Base-by-base conservation (phyloP, 2,888 invertebrate species). In the Arctia plantaginis region DNA sequence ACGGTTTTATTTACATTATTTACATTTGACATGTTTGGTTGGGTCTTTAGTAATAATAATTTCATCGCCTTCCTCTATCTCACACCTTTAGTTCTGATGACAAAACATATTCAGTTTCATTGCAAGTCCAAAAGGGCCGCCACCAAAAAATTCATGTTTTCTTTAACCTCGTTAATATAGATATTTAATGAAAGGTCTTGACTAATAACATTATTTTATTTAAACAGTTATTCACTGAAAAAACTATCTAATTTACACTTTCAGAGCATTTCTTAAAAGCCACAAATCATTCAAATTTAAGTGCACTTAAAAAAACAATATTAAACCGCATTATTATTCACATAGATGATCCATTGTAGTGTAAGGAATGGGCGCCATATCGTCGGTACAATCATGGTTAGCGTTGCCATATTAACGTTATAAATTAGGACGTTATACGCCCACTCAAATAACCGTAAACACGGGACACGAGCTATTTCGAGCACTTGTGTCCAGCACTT, bases 381-480 rank as follows among this genome's bases (percentile, higher is more conserved):
- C 79, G 81, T 76, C 76, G 79, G 83, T 82, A 90, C 92, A 89
- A 92, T 93, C 92, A 92, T 91, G 88, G 76, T 66, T 39, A 73
- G 69, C 59, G 80, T 88, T 83, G 83, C 85, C 89, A 87, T 94
- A 95, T 95, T 94, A 95, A 93, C 90, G 94, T 94, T 94, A 95
- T 95, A 95, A 95, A 95, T 95, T 93, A 94, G 94, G 92, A 94
- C 90, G 93, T 95, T 92, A 94, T 88, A 86, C 85, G 90, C 88
- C 91, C 93, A 93, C 93, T 93, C 92, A 93, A 94, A 94, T 95
- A 95, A 94, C 93, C 93, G 92, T 94, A 94, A 93, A 93, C 88
- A 89, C 89, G 80, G 81, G 84, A 86, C 88, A 89, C 88, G 89
- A 93, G 92, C 92, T 93, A 91, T 95, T 92, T 85, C 79, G 86